A percentile compares a stretch with the other conserved stretches of the same genome.
Evolutionary conservation across 2,797 vertebrate species (phyloP).

Genomic region (Coregonus suidteri): DNA sequence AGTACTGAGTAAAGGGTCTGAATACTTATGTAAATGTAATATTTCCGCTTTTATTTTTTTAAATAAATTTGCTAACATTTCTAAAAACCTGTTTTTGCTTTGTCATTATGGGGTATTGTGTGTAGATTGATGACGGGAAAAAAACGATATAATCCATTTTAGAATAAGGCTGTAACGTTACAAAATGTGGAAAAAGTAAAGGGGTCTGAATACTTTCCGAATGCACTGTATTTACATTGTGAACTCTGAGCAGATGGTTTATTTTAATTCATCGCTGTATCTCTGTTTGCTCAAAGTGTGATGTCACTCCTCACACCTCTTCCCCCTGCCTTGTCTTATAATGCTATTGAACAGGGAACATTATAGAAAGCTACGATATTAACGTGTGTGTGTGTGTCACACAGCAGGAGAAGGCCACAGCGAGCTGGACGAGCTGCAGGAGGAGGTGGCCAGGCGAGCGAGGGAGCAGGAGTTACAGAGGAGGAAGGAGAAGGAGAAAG

Average conservation of each 20-base stretch:
- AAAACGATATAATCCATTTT: too few species aligned
- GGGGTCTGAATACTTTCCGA: too few species aligned
- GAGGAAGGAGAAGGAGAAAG: constrained; percentile 88
- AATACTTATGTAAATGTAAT: too few species aligned
- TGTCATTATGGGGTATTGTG: too few species aligned
- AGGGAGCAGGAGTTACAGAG: constrained; percentile 90
- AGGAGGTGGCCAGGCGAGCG: constrained; percentile 91
- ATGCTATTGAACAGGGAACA: not conserved
- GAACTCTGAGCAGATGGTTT: not conserved
- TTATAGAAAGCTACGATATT: not conserved
- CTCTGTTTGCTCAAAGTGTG: constrained; percentile 1
- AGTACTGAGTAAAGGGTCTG: too few species aligned
- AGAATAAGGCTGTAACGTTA: too few species aligned
- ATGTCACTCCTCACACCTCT: not conserved
- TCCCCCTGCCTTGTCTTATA: not conserved
- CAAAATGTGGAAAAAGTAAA: too few species aligned
- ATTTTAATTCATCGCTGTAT: constrained; percentile 16
- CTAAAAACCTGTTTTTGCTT: too few species aligned
- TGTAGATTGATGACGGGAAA: too few species aligned
- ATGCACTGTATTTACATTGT: too few species aligned
- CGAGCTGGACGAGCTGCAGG: constrained; percentile 95
- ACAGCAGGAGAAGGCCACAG: constrained; percentile 75
- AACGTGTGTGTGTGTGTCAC: not conserved
- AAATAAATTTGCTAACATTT: too few species aligned
- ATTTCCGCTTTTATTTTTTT: too few species aligned